Percentiles rank a stretch among this genome's conserved stretches.
Conservation (phyloP, 2,113 vertebrate genomes). For the Cettia cetti region DNA sequence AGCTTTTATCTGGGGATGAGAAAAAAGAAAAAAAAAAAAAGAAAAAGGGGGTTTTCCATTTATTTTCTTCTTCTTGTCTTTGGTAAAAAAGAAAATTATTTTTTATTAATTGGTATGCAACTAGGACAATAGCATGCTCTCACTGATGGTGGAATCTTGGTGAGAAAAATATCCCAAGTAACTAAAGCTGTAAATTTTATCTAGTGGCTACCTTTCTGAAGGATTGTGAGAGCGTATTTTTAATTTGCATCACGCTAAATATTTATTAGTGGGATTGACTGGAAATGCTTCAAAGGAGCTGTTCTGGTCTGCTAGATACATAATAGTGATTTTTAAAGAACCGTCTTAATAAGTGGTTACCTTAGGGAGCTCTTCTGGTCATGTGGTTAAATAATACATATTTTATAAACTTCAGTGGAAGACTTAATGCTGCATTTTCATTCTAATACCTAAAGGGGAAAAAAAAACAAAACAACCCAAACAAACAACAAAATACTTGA, state of each 20-base stretch:
- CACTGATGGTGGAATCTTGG: not conserved
- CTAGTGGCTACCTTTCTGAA: slow-evolving; percentile 5
- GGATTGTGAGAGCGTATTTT: not conserved
- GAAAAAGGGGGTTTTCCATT: not conserved
- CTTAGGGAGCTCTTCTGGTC: slow-evolving; percentile 32
- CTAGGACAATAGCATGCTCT: not conserved
- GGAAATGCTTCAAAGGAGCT: slow-evolving; percentile 36
- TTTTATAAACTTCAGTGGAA: slow-evolving; percentile 31
- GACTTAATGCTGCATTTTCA: not conserved
- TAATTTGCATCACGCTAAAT: slow-evolving; percentile 15
- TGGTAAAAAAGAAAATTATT: not conserved
- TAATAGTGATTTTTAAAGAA: slow-evolving; percentile 56
- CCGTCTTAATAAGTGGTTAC: slow-evolving; percentile 9
- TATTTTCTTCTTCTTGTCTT: not conserved
- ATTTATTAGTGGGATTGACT: slow-evolving; percentile 49
- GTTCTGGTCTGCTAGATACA: slow-evolving; percentile 48
- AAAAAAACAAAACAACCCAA: not conserved
- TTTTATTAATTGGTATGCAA: not conserved
- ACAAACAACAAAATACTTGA: not conserved
- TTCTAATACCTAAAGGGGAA: not conserved
- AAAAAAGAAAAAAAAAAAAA: not conserved
- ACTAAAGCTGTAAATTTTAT: not conserved
- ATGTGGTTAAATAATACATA: slow-evolving; percentile 36
- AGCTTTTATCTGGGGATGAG: not conserved
- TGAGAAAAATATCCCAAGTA: not conserved